Evolutionary conservation across 2,113 vertebrate species (phyloP), one percentile per base, ranked within the genome.

Genomic region (Seriola dumerili): DNA sequence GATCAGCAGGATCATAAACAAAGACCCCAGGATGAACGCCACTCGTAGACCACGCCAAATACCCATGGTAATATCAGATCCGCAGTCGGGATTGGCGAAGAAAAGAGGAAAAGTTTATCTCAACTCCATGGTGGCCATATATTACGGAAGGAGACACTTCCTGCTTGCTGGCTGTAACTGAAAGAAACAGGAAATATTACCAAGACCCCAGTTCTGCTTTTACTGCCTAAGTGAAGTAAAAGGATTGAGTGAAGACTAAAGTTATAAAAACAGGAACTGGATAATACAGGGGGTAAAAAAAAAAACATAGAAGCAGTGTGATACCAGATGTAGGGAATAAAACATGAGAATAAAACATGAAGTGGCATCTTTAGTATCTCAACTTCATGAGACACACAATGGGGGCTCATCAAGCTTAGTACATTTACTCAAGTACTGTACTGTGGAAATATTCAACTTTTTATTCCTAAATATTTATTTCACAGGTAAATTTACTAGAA

Each of bases 1-100:
- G 76, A 94, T 92, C 32, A 94, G 85, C 71, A 95, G 82, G 72
- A 93, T 78, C 88, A 91, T 89, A 7, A 94, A 89, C 62, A 94
- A 48, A 68, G 92, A 93, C 1, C 93, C 93, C 40, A 93, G 70
- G 42, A 90, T 3, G 73, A 94, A 93, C 17, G 89, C 91, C 82
- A 89, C 80, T 55, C 86, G 90, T 2, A 94, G 74, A 29, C 77
- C 63, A 0, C 83, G 89, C 86, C 91, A 89, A 7, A 71, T 83
- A 72, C 88, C 88, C 92, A 94, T 94, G 75, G 52, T 74, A 72
- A 36, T 7, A 12, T 3, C 6, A 8, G 21, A 78, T 64, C 46
- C 40, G n/a, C 36, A 63, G 55, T 16, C 3, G 67, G 57, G 77
- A 80, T 68, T 74, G 85, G 78, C 62, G 32, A 16, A 72, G 59